Evolutionary conservation across 2,113 vertebrate species (phyloP).

Genomic region (Stegastes partitus): DNA sequence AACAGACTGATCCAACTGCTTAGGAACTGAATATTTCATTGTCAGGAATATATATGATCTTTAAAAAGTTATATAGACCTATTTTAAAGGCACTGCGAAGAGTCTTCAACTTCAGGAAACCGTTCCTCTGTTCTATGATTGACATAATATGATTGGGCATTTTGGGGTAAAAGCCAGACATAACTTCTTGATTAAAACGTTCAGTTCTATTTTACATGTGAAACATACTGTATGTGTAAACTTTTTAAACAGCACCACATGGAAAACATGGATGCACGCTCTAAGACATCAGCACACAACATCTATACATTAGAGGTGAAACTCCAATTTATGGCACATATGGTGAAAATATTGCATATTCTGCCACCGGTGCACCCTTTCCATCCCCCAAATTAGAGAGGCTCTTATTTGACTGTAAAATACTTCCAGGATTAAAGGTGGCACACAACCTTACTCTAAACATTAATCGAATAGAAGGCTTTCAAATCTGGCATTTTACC

Average conservation of each 20-base stretch:
- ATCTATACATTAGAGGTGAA: slow-evolving; percentile 15
- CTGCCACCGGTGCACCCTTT: slow-evolving; percentile 28
- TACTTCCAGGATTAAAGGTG: slow-evolving; percentile 74
- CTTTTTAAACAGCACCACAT: neutral
- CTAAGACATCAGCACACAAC: neutral
- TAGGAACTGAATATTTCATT: too few species aligned
- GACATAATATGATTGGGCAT: too few species aligned
- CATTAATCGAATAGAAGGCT: slow-evolving; percentile 85
- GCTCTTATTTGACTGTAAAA: slow-evolving; percentile 78
- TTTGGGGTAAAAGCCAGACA: too few species aligned
- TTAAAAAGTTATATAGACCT: too few species aligned
- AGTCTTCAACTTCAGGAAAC: too few species aligned
- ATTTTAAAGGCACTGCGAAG: too few species aligned
- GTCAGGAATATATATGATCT: too few species aligned
- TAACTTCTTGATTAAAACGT: too few species aligned
- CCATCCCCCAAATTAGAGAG: slow-evolving; percentile 65
- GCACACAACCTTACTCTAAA: slow-evolving; percentile 78
- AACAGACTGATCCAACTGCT: too few species aligned
- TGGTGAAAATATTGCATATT: slow-evolving; percentile 24
- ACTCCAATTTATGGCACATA: neutral
- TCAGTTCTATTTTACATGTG: too few species aligned
- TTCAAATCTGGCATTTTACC: slow-evolving; percentile 84
- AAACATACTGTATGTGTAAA: neutral
- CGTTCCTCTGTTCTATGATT: too few species aligned
- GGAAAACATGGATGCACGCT: neutral